Evolutionary conservation across 2,113 vertebrate genomes (phyloP).

Genomic region (Anseranas semipalmata): DNA sequence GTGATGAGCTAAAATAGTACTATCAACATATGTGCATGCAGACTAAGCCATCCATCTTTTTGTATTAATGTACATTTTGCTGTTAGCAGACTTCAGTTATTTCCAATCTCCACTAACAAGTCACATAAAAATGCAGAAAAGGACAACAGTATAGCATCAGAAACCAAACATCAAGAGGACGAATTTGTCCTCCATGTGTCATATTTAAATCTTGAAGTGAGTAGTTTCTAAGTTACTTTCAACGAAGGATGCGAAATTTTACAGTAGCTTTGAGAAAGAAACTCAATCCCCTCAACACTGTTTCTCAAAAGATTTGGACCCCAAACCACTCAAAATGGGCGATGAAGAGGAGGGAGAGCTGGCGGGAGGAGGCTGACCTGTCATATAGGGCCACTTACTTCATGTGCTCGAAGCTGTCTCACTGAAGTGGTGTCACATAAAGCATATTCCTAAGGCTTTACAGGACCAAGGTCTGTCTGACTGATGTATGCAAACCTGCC

Average conservation of each 20-base stretch:
- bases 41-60: not conserved
- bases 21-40: rapidly evolving
- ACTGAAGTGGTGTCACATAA: not conserved
- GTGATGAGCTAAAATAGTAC: not conserved
- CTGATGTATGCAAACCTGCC: not conserved
- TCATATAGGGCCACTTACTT: not conserved
- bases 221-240: not conserved
- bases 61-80: not conserved
- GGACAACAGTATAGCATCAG: not conserved
- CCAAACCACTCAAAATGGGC: not conserved
- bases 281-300: not conserved
- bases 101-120: not conserved
- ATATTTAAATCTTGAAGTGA: not conserved
- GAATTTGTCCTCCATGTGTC: not conserved
- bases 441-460: not conserved
- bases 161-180: not conserved
- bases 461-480: not conserved
- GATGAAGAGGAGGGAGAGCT: rapidly evolving
- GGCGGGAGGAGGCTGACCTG: not conserved
- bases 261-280: not conserved
- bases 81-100: not conserved
- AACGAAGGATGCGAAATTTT: not conserved
- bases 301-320: not conserved
- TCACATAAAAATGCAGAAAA: not conserved
- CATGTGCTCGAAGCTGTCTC: not conserved